A percentile compares a stretch with the other conserved stretches of the same genome.
Conservation (phyloP, 2,113 vertebrate genomes). For the Petaurus breviceps region DNA sequence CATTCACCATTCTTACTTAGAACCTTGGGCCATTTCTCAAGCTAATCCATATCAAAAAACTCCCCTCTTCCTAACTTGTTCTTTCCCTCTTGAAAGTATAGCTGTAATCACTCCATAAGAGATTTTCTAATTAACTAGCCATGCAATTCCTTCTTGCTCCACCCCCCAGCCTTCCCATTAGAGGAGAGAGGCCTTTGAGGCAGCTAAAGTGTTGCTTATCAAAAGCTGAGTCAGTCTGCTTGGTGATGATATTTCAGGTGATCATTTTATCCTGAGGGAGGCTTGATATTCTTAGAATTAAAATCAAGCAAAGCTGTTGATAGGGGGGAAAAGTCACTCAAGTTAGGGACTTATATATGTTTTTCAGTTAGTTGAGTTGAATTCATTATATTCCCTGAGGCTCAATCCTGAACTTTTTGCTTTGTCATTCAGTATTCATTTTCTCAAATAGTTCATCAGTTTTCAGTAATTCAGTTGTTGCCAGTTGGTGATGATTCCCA, state of each 20-base stretch:
- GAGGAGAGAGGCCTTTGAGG: background rate
- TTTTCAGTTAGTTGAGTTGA: background rate
- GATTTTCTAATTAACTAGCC: background rate
- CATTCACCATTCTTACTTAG: background rate
- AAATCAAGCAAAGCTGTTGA: background rate
- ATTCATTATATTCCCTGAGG: background rate
- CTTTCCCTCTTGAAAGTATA: background rate
- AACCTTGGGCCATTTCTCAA: background rate
- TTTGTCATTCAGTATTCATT: background rate
- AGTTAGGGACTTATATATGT: background rate
- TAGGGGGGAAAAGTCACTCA: background rate
- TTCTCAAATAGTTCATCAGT: background rate
- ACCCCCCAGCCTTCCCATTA: background rate
- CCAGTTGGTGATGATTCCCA: background rate
- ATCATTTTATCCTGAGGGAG: background rate
- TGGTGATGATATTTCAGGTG: background rate
- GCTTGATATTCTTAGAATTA: background rate
- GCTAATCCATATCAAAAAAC: background rate
- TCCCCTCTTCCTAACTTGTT: background rate
- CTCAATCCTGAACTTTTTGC: background rate
- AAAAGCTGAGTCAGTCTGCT: background rate
- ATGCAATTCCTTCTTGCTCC: background rate
- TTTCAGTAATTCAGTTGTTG: background rate
- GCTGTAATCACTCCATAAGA: background rate
- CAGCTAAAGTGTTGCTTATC: background rate